Evolutionary conservation across 1,140 invertebrate species (phyloP).

Genomic region (Drosophila triauraria): DNA sequence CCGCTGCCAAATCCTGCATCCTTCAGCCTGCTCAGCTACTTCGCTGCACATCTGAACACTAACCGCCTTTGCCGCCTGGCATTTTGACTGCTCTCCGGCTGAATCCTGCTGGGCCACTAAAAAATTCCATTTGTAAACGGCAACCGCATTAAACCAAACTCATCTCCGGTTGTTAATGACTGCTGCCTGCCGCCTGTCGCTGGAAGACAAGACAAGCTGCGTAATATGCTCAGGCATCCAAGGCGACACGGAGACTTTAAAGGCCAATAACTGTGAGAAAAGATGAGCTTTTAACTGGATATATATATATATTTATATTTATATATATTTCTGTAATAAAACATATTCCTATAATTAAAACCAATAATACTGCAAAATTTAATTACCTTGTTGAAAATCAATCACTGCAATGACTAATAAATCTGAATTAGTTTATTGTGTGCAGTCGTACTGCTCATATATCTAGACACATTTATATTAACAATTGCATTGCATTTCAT

Average conservation of each 20-base stretch:
- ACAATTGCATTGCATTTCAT: too few relatives aligned
- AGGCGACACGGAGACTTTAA: constrained; percentile 19
- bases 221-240: constrained; percentile 50
- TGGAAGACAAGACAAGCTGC: constrained; percentile 50
- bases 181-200: constrained; percentile 39
- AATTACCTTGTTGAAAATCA: too few relatives aligned
- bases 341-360: too few relatives aligned
- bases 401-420: too few relatives aligned
- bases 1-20: constrained; percentile 70
- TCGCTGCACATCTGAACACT: constrained; percentile 9
- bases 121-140: constrained; percentile 83
- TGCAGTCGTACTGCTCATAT: too few relatives aligned
- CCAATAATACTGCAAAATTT: too few relatives aligned
- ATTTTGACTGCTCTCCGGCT: constrained; percentile 47
- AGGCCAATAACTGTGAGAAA: constrained; percentile 3
- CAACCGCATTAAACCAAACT: constrained; percentile 81
- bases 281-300: background rate
- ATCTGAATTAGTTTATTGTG: too few relatives aligned
- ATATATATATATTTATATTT: too few relatives aligned
- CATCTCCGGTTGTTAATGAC: constrained; percentile 83
- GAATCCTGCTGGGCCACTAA: constrained; percentile 58
- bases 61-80: constrained; percentile 18
- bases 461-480: too few relatives aligned
- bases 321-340: too few relatives aligned
- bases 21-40: constrained; percentile 27